phyloP scores from a whole-genome alignment of 1,140 invertebrate species.

The Penaeus japonicus region DNA sequence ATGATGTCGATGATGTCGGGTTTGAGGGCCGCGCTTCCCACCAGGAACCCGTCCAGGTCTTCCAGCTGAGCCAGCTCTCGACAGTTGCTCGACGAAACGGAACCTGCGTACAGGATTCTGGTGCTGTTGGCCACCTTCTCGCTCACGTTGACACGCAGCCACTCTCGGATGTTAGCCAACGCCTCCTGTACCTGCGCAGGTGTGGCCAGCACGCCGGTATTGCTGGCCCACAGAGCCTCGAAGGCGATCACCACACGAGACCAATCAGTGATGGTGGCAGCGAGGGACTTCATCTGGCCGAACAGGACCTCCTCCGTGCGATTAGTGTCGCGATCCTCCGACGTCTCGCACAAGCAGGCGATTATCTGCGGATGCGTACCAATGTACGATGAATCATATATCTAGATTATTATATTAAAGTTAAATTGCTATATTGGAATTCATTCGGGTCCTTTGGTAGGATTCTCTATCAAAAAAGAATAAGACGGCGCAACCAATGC shows the following conservation, averaged over 20 bases:
- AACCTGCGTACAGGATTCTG: constrained; percentile 98
- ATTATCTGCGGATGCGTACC: too few species aligned
- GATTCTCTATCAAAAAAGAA: too few species aligned
- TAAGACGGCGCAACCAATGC: too few species aligned
- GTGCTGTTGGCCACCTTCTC: constrained; percentile 74
- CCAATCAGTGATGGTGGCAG: constrained; percentile 66
- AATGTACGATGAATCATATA: too few species aligned
- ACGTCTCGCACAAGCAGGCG: too few species aligned
- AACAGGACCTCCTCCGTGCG: too few species aligned
- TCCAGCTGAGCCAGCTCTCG: constrained; percentile 81
- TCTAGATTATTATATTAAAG: too few species aligned
- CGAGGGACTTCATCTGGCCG: constrained; percentile 68
- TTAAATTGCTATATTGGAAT: too few species aligned
- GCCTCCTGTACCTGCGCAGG: constrained; percentile 68
- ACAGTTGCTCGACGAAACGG: constrained; percentile 90
- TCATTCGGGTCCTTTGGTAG: too few species aligned
- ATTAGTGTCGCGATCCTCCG: too few species aligned
- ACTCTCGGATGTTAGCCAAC: constrained; percentile 83
- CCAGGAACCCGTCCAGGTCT: constrained; percentile 98
- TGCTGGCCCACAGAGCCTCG: constrained; percentile 41
- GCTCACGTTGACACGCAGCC: constrained; percentile 68
- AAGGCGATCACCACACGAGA: constrained; percentile 42
- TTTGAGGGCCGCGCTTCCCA: constrained; percentile 93
- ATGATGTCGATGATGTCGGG: constrained; percentile 96
- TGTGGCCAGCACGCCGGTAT: constrained; percentile 94